Conservation (phyloP, 2,113 vertebrate genomes). For the Suricata suricatta region DNA sequence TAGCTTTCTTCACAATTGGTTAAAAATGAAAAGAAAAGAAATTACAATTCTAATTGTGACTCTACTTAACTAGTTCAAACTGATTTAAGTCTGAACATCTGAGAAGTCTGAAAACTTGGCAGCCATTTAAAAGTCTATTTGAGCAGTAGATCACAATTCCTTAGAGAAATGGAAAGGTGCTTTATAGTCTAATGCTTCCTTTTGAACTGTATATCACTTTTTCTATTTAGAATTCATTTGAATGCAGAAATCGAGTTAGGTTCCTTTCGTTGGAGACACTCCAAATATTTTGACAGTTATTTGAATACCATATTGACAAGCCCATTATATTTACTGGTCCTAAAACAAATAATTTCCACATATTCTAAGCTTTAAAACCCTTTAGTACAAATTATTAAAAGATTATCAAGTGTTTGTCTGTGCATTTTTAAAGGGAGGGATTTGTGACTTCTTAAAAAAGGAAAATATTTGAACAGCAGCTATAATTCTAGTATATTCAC, state of each 20-base stretch:
- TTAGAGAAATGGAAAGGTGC: conserved; percentile 81
- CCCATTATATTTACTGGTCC: conserved; percentile 83
- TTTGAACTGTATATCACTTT: conserved; percentile 86
- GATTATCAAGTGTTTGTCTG: conserved; percentile 86
- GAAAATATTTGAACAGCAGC: conserved; percentile 85
- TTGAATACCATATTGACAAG: conserved; percentile 86
- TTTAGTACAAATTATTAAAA: conserved; percentile 87
- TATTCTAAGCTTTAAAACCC: conserved; percentile 82
- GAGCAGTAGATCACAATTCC: conserved; percentile 83
- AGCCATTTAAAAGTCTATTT: conserved; percentile 84
- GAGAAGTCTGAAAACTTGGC: conserved; percentile 82
- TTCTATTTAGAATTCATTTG: conserved; percentile 84
- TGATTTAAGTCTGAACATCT: conserved; percentile 83
- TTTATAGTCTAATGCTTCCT: conserved; percentile 84
- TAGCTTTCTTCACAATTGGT: conserved; percentile 70
- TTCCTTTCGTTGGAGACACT: conserved; percentile 83
- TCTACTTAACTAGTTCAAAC: conserved; percentile 81
- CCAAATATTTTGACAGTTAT: conserved; percentile 88
- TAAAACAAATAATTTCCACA: conserved; percentile 87
- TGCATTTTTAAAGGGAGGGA: conserved; percentile 82
- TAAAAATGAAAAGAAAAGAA: conserved; percentile 74
- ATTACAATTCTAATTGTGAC: conserved; percentile 80
- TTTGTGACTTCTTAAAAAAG: conserved; percentile 83
- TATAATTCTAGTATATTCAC: conserved; percentile 84
- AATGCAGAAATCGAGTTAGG: conserved; percentile 81